A percentile compares a stretch with the other conserved stretches of the same genome.
phyloP scores from a whole-genome alignment of 2,113 vertebrate genomes.

The Neogale vison region DNA sequence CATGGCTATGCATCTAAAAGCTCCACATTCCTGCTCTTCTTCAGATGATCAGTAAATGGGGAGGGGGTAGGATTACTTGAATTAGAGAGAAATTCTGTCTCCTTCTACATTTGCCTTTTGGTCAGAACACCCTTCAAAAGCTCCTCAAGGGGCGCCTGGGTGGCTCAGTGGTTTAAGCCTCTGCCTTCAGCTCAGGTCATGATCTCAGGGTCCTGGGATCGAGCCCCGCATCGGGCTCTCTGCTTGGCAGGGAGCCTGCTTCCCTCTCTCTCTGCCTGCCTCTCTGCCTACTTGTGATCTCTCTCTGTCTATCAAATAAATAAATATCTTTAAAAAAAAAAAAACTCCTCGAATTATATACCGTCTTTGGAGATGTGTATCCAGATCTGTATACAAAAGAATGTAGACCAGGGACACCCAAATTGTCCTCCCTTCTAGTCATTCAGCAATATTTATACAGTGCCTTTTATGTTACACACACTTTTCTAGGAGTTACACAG shows the following conservation, averaged over 20 bases:
- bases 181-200: too few species aligned
- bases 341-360: too few species aligned
- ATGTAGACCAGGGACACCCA: background rate
- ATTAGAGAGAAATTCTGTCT: background rate
- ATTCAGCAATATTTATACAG: background rate
- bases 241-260: too few species aligned
- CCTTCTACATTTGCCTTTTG: constrained; percentile 22
- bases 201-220: too few species aligned
- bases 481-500: background rate
- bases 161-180: too few species aligned
- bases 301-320: too few species aligned
- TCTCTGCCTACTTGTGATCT: too few species aligned
- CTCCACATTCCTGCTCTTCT: background rate
- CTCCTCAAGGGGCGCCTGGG: too few species aligned
- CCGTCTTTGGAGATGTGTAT: background rate
- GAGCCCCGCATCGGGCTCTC: too few species aligned
- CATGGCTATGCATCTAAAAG: background rate
- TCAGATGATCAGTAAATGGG: background rate
- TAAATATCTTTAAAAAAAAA: too few species aligned
- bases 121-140: background rate
- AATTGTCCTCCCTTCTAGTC: background rate
- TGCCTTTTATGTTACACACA: background rate
- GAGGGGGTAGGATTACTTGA: background rate
- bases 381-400: constrained; percentile 13
- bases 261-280: too few species aligned